phyloP scores from a whole-genome alignment of 2,113 vertebrate species.

The Madoqua kirkii region DNA sequence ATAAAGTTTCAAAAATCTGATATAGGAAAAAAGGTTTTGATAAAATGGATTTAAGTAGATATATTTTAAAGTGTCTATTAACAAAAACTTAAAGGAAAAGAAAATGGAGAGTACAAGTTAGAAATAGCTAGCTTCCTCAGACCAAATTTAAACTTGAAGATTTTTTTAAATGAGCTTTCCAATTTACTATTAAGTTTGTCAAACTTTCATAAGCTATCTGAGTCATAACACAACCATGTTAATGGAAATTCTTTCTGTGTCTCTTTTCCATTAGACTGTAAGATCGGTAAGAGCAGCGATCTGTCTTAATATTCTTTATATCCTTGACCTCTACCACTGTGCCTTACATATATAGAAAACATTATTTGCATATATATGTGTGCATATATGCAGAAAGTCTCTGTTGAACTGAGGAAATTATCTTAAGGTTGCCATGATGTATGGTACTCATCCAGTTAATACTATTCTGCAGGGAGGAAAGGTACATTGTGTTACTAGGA shows the following conservation, averaged over 20 bases:
- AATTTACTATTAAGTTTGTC: neutral
- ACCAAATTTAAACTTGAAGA: neutral
- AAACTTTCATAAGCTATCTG: neutral
- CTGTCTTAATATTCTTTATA: neutral
- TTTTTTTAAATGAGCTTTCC: neutral
- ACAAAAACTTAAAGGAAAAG: neutral
- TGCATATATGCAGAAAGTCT: neutral
- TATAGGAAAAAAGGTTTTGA: neutral
- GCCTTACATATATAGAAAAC: neutral
- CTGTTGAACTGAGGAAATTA: neutral
- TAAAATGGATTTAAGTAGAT: neutral
- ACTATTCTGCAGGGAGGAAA: neutral
- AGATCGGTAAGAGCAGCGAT: neutral
- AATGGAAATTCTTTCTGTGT: neutral
- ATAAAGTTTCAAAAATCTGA: neutral
- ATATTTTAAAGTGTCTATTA: neutral
- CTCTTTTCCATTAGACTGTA: neutral
- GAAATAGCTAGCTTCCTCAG: neutral
- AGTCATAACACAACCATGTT: neutral
- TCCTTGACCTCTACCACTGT: neutral
- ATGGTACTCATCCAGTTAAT: neutral
- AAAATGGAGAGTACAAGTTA: neutral
- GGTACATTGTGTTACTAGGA: neutral
- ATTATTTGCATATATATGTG: neutral
- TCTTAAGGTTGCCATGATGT: neutral